These are phyloP conservation scores for Nannoperca obscura DNA, from an alignment of 2,797 vertebrate species.

Conservation along the genomic window DNA sequence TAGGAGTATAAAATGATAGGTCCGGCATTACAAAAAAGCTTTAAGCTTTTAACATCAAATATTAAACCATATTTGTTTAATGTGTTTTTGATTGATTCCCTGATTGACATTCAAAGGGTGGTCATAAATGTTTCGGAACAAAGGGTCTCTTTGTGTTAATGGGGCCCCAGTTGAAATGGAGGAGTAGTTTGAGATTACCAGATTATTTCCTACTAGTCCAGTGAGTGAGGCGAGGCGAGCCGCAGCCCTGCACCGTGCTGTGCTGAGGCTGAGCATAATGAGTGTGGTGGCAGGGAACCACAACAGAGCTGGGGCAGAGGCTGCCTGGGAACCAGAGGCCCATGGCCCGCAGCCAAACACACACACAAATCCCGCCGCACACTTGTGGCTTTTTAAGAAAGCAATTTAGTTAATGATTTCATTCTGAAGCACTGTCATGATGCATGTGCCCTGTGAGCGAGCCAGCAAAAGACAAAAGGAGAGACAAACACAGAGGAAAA, in stretches of 20 bases:
- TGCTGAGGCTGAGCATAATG: conserved; percentile 81
- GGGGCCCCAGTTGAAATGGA: conserved; percentile 73
- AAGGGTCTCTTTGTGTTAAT: conserved; percentile 81
- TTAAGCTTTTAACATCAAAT: conserved; percentile 47
- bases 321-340: conserved; percentile 83
- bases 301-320: conserved; percentile 84
- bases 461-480: conserved; percentile 64
- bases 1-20: conserved; percentile 17
- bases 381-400: conserved; percentile 86
- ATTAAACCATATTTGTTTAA: conserved; percentile 76
- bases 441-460: conserved; percentile 71
- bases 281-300: conserved; percentile 86
- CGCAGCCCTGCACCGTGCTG: conserved; percentile 70
- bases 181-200: conserved; percentile 85
- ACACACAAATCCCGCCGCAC: conserved; percentile 81
- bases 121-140: conserved; percentile 70
- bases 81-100: conserved; percentile 80
- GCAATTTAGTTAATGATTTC: conserved; percentile 87
- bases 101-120: conserved; percentile 69
- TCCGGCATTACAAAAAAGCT: conserved; percentile 23
- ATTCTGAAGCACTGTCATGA: conserved; percentile 83
- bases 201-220: conserved; percentile 83
- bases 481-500: conserved; percentile 56
- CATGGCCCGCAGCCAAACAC: conserved; percentile 81
- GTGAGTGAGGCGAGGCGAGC: conserved; percentile 71